These are phyloP conservation scores for Rhodeus uyekii DNA, from an alignment of 2,797 vertebrate species.

Conservation along the genomic window DNA sequence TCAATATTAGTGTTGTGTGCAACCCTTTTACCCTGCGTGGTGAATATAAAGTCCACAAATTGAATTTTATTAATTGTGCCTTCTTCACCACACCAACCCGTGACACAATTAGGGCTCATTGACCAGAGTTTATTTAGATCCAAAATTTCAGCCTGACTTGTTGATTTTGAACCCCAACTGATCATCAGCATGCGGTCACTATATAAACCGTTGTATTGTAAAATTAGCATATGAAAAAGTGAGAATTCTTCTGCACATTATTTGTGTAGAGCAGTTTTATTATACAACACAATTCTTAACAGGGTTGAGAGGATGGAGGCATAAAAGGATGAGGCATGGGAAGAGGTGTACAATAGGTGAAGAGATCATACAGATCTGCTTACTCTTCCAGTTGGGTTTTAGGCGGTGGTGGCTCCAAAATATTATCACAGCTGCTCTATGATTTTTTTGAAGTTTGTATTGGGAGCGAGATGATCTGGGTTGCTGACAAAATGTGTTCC, in stretches of 20 bases:
- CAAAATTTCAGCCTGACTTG: neutral
- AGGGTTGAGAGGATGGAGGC: conserved; percentile 2
- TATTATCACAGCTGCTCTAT: conserved; percentile 36
- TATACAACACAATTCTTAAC: conserved; percentile 1
- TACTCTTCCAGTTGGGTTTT: conserved; percentile 13
- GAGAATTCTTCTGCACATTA: neutral
- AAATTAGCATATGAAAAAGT: neutral
- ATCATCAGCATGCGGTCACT: neutral
- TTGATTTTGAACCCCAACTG: neutral
- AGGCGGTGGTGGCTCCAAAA: neutral
- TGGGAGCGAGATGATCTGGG: neutral
- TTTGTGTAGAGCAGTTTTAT: conserved; percentile 24
- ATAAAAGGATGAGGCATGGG: conserved; percentile 1
- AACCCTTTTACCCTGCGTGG: no score
- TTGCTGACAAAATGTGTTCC: neutral
- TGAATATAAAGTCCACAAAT: no score
- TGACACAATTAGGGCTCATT: neutral
- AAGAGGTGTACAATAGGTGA: conserved; percentile 2
- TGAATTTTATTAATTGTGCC: no score
- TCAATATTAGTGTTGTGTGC: no score
- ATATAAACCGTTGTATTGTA: neutral
- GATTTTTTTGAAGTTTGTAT: neutral
- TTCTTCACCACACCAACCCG: no score
- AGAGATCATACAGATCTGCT: conserved; percentile 22
- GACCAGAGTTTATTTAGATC: neutral